Base-by-base conservation (phyloP, 2,797 vertebrate species). In the Anas capensis region DNA sequence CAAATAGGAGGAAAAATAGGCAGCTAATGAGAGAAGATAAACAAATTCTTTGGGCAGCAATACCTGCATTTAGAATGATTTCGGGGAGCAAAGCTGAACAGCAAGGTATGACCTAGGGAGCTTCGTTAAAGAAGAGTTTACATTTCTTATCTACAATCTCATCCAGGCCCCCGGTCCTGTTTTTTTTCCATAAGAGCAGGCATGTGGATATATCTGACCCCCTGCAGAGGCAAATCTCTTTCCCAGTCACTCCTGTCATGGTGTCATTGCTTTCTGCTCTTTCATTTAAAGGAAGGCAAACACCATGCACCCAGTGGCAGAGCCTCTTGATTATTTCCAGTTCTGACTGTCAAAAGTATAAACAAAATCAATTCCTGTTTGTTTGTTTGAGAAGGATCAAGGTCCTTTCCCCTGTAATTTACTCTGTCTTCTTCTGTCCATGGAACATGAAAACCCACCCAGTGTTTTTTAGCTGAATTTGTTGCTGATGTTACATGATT, bases 61-160 rank as follows among this genome's bases (percentile, higher is more conserved):
- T 57, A 31, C 9, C 40, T 53, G 15, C 38, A 48, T 82, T 46
- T 34, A 46, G 70, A 71, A 34, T 14, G 3, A 46, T 36, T 72
- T n/a, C 29, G 51, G 66, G 20, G 40, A 82, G n/a, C 0, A 56
- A 44, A 58, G 40, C n/a, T 56, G 3, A 72, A 31, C 10, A 69
- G 54, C 71, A 80, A 88, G 40, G 88, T 92, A 69, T 80, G n/a
- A 65, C 33, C 18, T 1, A 1, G 36, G 68, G 60, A 82, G 26
- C 23, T 92, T 72, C 51, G 69, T 90, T 82, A 24, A 69, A 72
- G 64, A n/a, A 12, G 48, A 42, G 40, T 61, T 93, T 65, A 34
- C 9, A 21, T 91, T 93, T 85, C 86, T 85, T 82, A 72, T 48
- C 68, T 90, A 14, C 53, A 69, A 90, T 90, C 44, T 82, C 36